Conservation (phyloP, 2,113 vertebrate genomes). For the Spilogale gracilis region DNA sequence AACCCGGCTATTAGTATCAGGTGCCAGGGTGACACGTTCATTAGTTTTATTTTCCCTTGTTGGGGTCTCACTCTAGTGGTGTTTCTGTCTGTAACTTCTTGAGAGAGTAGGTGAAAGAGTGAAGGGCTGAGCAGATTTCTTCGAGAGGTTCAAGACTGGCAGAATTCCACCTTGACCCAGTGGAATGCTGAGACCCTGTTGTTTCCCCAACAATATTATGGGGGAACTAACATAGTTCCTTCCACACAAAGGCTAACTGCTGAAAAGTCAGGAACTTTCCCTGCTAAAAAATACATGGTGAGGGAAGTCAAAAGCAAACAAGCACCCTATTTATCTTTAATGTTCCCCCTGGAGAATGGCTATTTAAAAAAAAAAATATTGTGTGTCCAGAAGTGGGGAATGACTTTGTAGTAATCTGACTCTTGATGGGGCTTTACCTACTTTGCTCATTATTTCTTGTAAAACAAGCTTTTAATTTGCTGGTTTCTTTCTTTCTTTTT, state of each 20-base stretch:
- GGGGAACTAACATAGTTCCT: not conserved
- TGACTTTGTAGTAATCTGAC: not conserved
- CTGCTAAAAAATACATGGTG: not conserved
- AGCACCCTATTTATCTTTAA: not conserved
- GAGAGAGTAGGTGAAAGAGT: not conserved
- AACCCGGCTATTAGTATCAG: slow-evolving; percentile 69
- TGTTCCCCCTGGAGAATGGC: not conserved
- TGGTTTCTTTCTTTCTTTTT: not conserved
- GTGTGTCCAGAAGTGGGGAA: not conserved
- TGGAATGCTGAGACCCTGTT: not conserved
- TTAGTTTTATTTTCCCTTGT: slow-evolving; percentile 61
- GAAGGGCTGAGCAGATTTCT: slow-evolving; percentile 36
- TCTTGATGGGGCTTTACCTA: slow-evolving; percentile 13
- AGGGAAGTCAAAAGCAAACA: slow-evolving; percentile 47
- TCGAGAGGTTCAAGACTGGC: not conserved
- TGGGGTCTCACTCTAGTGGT: not conserved
- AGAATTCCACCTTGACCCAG: not conserved
- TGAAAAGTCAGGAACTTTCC: not conserved
- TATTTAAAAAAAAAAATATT: not conserved
- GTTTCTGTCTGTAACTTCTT: not conserved
- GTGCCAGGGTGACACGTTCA: slow-evolving; percentile 33
- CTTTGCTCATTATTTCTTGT: slow-evolving; percentile 36
- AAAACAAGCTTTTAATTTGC: slow-evolving; percentile 47
- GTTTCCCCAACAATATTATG: not conserved
- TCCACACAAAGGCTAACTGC: not conserved